Percentiles rank a stretch among this genome's conserved stretches.
phyloP scores from a whole-genome alignment of 1,140 invertebrate genomes.

The Macrosteles quadrilineatus region DNA sequence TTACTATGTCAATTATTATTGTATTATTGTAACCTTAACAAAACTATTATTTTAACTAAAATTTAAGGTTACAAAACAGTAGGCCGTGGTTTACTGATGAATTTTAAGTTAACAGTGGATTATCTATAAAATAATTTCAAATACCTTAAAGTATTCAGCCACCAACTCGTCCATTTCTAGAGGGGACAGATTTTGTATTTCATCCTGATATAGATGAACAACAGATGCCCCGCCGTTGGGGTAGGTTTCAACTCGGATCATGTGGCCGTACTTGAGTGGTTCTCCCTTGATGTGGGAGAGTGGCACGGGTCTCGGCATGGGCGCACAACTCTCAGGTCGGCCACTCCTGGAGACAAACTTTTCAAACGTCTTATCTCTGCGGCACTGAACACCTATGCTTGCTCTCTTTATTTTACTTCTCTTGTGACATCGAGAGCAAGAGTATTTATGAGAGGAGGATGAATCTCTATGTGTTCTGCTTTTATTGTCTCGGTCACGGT shows the following conservation, averaged over 20 bases:
- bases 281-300: slow-evolving; percentile 52
- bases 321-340: slow-evolving; percentile 41
- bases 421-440: slow-evolving; percentile 61
- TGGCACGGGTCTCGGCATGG: slow-evolving; percentile 50
- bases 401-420: slow-evolving; percentile 61
- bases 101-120: too few species aligned
- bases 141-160: slow-evolving; percentile 84
- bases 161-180: slow-evolving; percentile 81
- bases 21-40: too few species aligned
- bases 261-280: slow-evolving; percentile 69
- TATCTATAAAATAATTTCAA: too few species aligned
- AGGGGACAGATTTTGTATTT: slow-evolving; percentile 75
- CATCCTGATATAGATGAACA: slow-evolving; percentile 90
- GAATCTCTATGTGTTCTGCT: slow-evolving; percentile 3
- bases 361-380: slow-evolving; percentile 51
- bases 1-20: too few species aligned
- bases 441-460: slow-evolving; percentile 34
- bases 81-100: too few species aligned
- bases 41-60: too few species aligned
- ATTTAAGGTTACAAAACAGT: too few species aligned
- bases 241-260: slow-evolving; percentile 87
- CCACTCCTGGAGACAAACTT: slow-evolving; percentile 41
- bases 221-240: slow-evolving; percentile 94
- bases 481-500: not conserved
- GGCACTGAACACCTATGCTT: slow-evolving; percentile 64